Evolutionary conservation across 2,797 vertebrate species (phyloP).

Genomic region (Avahi laniger): DNA sequence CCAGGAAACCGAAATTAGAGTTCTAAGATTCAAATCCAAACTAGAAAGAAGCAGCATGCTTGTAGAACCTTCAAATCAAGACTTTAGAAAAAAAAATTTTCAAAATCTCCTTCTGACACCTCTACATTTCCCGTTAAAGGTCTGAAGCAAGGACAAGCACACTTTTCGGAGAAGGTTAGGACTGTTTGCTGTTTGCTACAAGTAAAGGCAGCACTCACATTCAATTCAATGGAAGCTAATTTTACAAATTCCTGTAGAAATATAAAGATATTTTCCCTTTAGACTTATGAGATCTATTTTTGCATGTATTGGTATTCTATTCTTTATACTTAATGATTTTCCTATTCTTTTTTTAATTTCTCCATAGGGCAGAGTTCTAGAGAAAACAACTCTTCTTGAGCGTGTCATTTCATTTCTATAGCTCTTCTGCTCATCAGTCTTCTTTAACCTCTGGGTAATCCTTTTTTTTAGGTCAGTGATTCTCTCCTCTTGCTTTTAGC

Average conservation of each 20-base stretch:
- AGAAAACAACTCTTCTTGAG: background rate
- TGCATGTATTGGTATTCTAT: conserved; percentile 41
- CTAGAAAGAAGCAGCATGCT: background rate
- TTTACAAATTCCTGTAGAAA: conserved; percentile 67
- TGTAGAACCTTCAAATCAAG: background rate
- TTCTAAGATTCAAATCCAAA: background rate
- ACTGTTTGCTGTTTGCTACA: background rate
- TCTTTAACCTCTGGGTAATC: background rate
- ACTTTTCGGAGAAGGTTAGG: background rate
- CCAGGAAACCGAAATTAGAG: background rate
- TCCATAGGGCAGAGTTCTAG: background rate
- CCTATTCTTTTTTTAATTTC: background rate
- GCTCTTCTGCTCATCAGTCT: background rate
- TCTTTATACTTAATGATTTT: conserved; percentile 32
- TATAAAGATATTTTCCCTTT: conserved; percentile 72
- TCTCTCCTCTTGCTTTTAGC: conserved; percentile 6
- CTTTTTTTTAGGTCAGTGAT: conserved; percentile 3
- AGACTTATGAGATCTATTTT: conserved; percentile 58
- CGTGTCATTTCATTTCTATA: background rate
- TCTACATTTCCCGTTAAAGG: background rate
- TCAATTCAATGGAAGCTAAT: conserved; percentile 59
- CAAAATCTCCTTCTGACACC: background rate
- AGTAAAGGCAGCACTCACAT: background rate
- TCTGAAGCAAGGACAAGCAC: background rate
- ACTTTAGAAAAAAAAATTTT: background rate